These are phyloP conservation scores for Linnaemya tessellans DNA, from an alignment of 2,888 invertebrate species.

Conservation along the genomic window DNA sequence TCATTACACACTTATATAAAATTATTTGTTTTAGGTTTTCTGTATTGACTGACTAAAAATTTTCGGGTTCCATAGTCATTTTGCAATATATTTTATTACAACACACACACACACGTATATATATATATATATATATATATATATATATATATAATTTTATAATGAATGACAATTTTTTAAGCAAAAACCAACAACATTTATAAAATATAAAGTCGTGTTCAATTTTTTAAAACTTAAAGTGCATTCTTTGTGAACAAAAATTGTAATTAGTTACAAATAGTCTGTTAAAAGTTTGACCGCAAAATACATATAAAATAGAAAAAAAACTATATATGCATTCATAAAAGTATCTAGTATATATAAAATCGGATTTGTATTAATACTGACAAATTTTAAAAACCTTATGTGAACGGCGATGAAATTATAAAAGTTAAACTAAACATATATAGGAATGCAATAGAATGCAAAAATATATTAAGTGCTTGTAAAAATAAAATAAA, in stretches of 20 bases:
- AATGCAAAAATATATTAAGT: slow-evolving; percentile 51
- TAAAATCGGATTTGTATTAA: slow-evolving; percentile 6
- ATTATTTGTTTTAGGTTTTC: not conserved
- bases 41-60: slow-evolving; percentile 12
- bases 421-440: slow-evolving; percentile 30
- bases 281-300: slow-evolving; percentile 13
- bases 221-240: slow-evolving; percentile 60
- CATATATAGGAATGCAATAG: slow-evolving; percentile 45
- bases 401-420: slow-evolving; percentile 58
- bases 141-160: slow-evolving; percentile 32
- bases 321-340: not conserved
- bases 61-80: slow-evolving; percentile 2
- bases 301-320: not conserved
- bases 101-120: not conserved
- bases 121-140: too few relatives aligned
- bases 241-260: slow-evolving; percentile 47
- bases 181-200: slow-evolving; percentile 51
- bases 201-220: slow-evolving; percentile 63
- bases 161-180: slow-evolving; percentile 58
- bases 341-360: slow-evolving; percentile 1
- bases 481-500: slow-evolving; percentile 63
- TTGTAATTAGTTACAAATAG: slow-evolving; percentile 63
- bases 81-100: slow-evolving; percentile 24
- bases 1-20: slow-evolving; percentile 5
- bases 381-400: slow-evolving; percentile 20